Percentiles rank a stretch among this genome's conserved stretches.
Evolutionary conservation across 2,113 vertebrate genomes (phyloP).

Genomic region (Bothrops jararaca): DNA sequence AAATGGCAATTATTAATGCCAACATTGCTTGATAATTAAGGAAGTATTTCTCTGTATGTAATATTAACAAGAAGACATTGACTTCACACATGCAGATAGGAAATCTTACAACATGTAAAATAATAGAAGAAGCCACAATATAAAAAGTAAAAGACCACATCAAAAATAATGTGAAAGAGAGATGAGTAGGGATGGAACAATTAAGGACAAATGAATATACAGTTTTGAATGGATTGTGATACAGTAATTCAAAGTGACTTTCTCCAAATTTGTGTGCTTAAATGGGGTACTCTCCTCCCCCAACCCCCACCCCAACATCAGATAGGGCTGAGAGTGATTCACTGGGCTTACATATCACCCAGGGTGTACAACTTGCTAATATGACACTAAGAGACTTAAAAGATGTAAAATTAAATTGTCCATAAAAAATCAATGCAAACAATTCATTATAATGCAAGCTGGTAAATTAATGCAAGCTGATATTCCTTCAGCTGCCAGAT

Average conservation of each 20-base stretch:
- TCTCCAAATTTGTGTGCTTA: neutral
- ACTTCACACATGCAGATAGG: neutral
- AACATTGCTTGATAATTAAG: neutral
- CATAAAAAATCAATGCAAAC: neutral
- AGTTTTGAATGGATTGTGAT: no score
- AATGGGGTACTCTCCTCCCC: neutral
- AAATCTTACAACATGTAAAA: no score
- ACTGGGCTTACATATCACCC: neutral
- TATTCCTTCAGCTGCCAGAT: neutral
- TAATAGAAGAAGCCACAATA: no score
- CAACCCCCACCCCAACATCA: neutral
- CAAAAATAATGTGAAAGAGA: no score
- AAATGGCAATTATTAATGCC: neutral
- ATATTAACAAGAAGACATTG: neutral
- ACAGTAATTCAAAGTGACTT: no score
- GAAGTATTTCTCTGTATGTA: neutral
- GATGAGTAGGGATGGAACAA: no score
- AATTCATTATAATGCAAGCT: neutral
- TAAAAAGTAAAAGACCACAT: no score
- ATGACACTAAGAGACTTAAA: neutral
- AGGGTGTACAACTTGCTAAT: neutral
- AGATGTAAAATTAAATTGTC: neutral
- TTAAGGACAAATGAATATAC: no score
- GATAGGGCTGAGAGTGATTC: neutral
- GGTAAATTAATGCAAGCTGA: neutral